Conservation (phyloP, 2,113 vertebrate species). For the Himantopus leucocephalus region DNA sequence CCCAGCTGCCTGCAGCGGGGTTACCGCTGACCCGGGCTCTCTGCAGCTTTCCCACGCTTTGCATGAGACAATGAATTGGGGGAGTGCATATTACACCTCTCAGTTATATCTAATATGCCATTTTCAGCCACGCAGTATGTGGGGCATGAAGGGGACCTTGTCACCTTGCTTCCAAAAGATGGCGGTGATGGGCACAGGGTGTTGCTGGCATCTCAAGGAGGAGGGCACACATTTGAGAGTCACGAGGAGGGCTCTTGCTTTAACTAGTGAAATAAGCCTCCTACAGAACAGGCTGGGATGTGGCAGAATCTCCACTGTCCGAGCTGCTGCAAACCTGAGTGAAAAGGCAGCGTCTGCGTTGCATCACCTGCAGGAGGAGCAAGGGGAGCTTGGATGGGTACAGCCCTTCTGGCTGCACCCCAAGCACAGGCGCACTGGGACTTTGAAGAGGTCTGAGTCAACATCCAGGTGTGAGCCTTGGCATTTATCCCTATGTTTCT, state of each 20-base stretch:
- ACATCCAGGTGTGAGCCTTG: background rate
- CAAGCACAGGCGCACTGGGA: background rate
- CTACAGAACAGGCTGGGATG: background rate
- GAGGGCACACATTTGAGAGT: background rate
- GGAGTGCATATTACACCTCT: background rate
- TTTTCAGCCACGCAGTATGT: background rate
- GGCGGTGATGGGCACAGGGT: rapidly evolving
- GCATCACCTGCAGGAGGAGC: background rate
- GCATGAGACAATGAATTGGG: background rate
- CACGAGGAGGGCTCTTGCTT: background rate
- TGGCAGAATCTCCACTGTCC: background rate
- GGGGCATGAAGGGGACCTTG: background rate
- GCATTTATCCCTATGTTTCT: background rate
- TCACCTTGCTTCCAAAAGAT: background rate
- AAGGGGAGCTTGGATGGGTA: background rate
- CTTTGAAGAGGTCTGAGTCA: background rate
- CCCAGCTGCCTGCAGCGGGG: background rate
- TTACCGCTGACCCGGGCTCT: background rate
- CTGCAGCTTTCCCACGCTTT: background rate
- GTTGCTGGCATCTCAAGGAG: background rate
- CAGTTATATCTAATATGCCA: background rate
- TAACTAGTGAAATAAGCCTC: background rate
- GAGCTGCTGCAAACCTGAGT: background rate
- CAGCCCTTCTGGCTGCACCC: background rate
- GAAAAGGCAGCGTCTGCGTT: rapidly evolving